phyloP scores from a whole-genome alignment of 1,140 invertebrate genomes.

The Orchestia grillus region DNA sequence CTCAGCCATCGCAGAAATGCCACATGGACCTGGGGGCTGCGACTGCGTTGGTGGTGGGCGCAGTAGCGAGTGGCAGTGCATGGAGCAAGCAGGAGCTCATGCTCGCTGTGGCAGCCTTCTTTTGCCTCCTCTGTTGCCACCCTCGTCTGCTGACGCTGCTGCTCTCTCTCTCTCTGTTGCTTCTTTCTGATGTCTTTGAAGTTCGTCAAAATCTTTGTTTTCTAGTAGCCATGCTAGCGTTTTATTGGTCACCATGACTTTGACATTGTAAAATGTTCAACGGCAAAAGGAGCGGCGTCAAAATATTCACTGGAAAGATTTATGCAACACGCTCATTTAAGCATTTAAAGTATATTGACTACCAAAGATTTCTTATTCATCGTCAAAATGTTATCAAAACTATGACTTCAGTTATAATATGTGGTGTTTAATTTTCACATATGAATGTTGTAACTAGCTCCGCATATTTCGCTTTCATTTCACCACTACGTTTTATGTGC shows the following conservation, averaged over 20 bases:
- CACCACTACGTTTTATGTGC: too few species aligned
- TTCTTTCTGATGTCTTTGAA: not conserved
- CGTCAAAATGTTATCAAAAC: not conserved
- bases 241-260: not conserved
- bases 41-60: too few species aligned
- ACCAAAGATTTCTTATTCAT: not conserved
- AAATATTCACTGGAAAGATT: not conserved
- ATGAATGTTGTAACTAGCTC: not conserved
- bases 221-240: not conserved
- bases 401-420: not conserved
- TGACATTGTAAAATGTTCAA: not conserved
- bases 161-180: too few species aligned
- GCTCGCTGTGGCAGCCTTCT: too few species aligned
- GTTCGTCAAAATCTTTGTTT: not conserved
- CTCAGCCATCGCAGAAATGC: not conserved
- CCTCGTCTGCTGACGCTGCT: too few species aligned
- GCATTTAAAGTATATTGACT: not conserved
- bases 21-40: not conserved
- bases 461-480: too few species aligned
- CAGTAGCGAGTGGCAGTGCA: not conserved
- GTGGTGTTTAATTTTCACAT: not conserved
- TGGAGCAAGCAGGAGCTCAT: not conserved
- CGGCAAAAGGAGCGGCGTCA: not conserved
- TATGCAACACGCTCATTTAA: not conserved
- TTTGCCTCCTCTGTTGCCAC: too few species aligned